Evolutionary conservation across 2,113 vertebrate species (phyloP).

Genomic region (Cottus gobio): DNA sequence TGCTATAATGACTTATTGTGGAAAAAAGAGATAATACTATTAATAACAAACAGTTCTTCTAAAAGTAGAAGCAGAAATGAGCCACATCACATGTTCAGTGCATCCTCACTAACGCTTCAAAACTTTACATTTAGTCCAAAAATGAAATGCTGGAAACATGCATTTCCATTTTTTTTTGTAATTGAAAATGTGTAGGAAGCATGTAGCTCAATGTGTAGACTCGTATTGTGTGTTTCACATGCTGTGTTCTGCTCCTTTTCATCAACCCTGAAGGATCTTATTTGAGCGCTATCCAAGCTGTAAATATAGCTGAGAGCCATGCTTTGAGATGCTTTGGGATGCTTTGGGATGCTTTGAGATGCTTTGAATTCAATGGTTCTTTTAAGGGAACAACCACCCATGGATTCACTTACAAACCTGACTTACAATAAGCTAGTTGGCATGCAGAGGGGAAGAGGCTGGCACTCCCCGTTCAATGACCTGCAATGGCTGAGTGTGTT

Average conservation of each 20-base stretch:
- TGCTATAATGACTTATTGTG: not conserved
- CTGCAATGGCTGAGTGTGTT: slow-evolving; percentile 33
- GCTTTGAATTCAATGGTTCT: slow-evolving; percentile 59
- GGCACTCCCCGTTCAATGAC: slow-evolving; percentile 25
- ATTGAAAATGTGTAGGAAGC: slow-evolving; percentile 49
- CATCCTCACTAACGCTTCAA: not conserved
- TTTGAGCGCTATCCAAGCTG: slow-evolving; percentile 59
- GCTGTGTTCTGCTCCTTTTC: slow-evolving; percentile 45
- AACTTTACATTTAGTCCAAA: slow-evolving; percentile 7
- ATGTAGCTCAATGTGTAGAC: slow-evolving; percentile 57
- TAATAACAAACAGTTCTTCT: not conserved
- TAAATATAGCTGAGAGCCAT: slow-evolving; percentile 57
- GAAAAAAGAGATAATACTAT: not conserved
- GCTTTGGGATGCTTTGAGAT: slow-evolving; percentile 39
- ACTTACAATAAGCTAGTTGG: slow-evolving; percentile 62
- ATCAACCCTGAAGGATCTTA: slow-evolving; percentile 56
- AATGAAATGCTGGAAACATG: not conserved
- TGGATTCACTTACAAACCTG: slow-evolving; percentile 51
- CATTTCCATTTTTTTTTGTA: not conserved
- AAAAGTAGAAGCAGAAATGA: not conserved
- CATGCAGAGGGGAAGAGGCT: slow-evolving; percentile 49
- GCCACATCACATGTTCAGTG: not conserved
- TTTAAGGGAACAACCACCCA: slow-evolving; percentile 54
- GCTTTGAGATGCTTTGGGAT: slow-evolving; percentile 18
- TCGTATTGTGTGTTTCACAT: slow-evolving; percentile 48